Evolutionary conservation across 2,113 vertebrate species (phyloP), one percentile per base, ranked within the genome.

Genomic region (Muntiacus muntjak): DNA sequence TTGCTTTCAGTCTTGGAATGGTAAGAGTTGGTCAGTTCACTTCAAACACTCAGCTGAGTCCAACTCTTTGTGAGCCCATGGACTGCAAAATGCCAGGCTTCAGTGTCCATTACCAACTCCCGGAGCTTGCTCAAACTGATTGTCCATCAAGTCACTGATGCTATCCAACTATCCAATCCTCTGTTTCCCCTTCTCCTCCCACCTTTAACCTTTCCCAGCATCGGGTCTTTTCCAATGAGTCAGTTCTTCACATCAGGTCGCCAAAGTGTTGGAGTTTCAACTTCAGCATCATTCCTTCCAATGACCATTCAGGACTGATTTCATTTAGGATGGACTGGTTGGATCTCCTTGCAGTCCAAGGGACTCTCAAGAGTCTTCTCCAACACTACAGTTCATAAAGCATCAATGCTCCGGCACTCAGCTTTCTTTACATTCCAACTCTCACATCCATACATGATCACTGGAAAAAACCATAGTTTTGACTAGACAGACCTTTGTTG

Each of bases 331-430:
- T 40, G 19, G 0, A 71, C 67, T 71, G 67, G n/a, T 40, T 71
- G n/a, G n/a, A 74, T 40, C 3, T 11, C 9, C n/a, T 74, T 74
- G n/a, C n/a, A 40, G 67, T 40, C 67, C 5, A 23, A 74, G n/a
- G 67, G 10, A 71, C n/a, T 71, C 67, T 71, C n/a, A 71, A 71
- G n/a, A 40, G 67, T 71, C n/a, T 71, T 71, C 19, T 71, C n/a
- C 19, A 40, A 12, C n/a, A 71, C n/a, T 19, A 40, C 12, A 71
- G 67, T 40, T 71, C 67, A 71, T 36, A 71, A 71, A 71, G 67
- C 67, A 71, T 40, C n/a, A 40, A 1, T 71, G 23, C 67, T 40
- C 23, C 0, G 0, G 67, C 1, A 0, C 5, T 5, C n/a, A 71
- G n/a, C 67, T 71, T 71, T 71, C n/a, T 40, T 71, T 71, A 40